phyloP scores from a whole-genome alignment of 2,888 invertebrate species.

The Electrophaes corylata region DNA sequence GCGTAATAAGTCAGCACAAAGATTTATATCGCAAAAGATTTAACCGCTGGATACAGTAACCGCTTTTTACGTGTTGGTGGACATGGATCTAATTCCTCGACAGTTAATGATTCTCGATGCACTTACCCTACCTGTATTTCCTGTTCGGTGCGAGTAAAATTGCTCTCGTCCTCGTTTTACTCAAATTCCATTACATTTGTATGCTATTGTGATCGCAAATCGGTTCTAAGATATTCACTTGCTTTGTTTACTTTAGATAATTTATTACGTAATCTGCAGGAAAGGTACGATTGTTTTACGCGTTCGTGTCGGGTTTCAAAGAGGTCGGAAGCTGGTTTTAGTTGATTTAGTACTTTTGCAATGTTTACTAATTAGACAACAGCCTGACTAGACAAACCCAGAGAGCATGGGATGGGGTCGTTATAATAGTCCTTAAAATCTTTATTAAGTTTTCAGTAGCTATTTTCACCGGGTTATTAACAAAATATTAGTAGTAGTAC shows the following conservation, averaged over 20 bases:
- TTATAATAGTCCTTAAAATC: too few species aligned
- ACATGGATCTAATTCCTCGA: conserved; percentile 46
- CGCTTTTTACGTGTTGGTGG: background rate
- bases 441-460: too few species aligned
- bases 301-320: conserved; percentile 1
- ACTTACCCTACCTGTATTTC: conserved; percentile 74
- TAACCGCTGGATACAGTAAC: background rate
- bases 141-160: conserved; percentile 67
- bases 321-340: conserved; percentile 11
- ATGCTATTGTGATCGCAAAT: conserved; percentile 68
- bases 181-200: conserved; percentile 64
- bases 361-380: background rate
- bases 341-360: conserved; percentile 13
- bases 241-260: conserved; percentile 56
- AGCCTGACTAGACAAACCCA: too few species aligned
- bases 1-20: too few species aligned
- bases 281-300: conserved; percentile 33
- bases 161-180: conserved; percentile 51
- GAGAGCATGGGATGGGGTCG: too few species aligned
- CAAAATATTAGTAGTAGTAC: too few species aligned
- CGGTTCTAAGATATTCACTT: conserved; percentile 65
- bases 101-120: conserved; percentile 60
- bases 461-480: too few species aligned
- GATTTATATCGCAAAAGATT: too few species aligned
- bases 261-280: conserved; percentile 37